These are phyloP conservation scores for Phymanthus crucifer DNA, from an alignment of 92 coral and sea anemone species.

Conservation along the genomic window DNA sequence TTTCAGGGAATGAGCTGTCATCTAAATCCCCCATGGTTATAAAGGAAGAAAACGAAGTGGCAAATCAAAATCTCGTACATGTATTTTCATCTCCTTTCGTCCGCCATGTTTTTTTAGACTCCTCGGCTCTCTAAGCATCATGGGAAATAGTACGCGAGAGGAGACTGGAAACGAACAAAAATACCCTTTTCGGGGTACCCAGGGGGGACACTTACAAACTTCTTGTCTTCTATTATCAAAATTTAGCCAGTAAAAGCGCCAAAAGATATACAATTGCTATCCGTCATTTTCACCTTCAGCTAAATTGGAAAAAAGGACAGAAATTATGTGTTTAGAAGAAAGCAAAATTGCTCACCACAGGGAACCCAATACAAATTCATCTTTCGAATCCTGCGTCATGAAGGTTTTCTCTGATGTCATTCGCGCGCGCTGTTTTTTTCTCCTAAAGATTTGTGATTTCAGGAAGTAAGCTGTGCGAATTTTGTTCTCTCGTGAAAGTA, in stretches of 20 bases:
- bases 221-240: not conserved
- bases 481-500: not conserved
- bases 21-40: conserved; percentile 8
- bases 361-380: not conserved
- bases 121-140: conserved; percentile 1
- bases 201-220: not conserved
- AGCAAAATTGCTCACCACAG: not conserved
- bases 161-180: conserved; percentile 8
- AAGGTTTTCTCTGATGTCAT: conserved; percentile 1
- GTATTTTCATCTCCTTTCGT: not conserved
- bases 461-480: not conserved
- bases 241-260: not conserved
- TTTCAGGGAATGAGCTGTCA: conserved; percentile 17
- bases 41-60: not conserved
- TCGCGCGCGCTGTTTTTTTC: conserved; percentile 3
- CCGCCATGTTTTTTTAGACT: conserved; percentile 36
- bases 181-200: not conserved
- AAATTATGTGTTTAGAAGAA: not conserved
- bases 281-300: not conserved
- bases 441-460: not conserved
- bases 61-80: not conserved
- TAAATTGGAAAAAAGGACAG: not conserved
- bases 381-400: not conserved
- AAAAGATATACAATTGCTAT: not conserved
- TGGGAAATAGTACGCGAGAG: conserved; percentile 4